Evolutionary conservation across 2,797 vertebrate genomes (phyloP).

Genomic region (Epinephelus malabaricus): DNA sequence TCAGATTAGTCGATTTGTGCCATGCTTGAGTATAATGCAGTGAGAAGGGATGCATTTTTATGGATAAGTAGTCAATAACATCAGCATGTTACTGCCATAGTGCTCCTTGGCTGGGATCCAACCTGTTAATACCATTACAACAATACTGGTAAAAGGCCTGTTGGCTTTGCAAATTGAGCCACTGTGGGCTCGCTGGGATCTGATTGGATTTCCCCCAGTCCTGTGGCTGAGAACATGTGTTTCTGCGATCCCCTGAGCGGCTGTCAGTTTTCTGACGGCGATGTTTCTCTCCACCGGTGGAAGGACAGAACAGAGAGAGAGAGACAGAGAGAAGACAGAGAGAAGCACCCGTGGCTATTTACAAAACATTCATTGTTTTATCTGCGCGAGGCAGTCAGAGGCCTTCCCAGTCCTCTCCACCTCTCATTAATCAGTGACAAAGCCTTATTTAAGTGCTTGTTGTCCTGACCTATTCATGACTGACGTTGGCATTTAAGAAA

Average conservation of each 20-base stretch:
- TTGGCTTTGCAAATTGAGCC: constrained; percentile 83
- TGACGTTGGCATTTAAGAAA: constrained; percentile 88
- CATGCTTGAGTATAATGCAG: constrained; percentile 72
- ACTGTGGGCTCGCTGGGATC: constrained; percentile 75
- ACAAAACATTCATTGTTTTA: constrained; percentile 86
- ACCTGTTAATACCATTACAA: constrained; percentile 82
- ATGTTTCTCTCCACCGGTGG: constrained; percentile 65
- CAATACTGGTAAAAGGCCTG: constrained; percentile 81
- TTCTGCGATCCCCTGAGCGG: constrained; percentile 81
- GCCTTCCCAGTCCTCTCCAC: constrained; percentile 73
- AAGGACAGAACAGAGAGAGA: constrained; percentile 55
- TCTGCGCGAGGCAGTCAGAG: constrained; percentile 74
- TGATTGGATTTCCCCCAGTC: constrained; percentile 81
- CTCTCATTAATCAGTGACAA: constrained; percentile 87
- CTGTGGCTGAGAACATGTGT: constrained; percentile 85
- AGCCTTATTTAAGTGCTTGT: constrained; percentile 85
- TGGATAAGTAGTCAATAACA: constrained; percentile 85
- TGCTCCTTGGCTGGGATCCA: constrained; percentile 78
- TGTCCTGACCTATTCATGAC: constrained; percentile 87
- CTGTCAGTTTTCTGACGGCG: constrained; percentile 79
- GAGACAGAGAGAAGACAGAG: constrained; percentile 30
- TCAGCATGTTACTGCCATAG: constrained; percentile 78
- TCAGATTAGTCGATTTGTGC: constrained; percentile 75
- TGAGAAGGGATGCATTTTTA: constrained; percentile 79
- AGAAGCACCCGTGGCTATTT: constrained; percentile 81